These are phyloP conservation scores for Drosophila colorata DNA, from an alignment of 2,888 invertebrate genomes.

Conservation along the genomic window DNA sequence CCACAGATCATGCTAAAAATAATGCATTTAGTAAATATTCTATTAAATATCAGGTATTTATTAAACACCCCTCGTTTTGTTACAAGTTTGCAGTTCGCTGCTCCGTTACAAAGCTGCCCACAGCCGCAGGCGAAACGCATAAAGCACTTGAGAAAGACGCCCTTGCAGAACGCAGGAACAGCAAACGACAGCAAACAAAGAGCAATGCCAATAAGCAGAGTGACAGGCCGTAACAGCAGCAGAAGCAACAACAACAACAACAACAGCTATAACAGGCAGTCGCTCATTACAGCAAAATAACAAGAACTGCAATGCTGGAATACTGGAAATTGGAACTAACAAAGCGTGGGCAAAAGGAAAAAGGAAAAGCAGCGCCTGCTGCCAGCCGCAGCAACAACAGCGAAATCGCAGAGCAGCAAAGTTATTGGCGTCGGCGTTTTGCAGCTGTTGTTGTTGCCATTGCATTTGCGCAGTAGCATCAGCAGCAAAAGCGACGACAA, in stretches of 20 bases:
- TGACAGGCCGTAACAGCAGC: constrained; percentile 47
- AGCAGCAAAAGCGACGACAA: constrained; percentile 9
- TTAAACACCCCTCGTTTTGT: constrained; percentile 23
- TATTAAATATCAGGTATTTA: not conserved
- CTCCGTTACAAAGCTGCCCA: constrained; percentile 42
- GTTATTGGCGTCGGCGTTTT: constrained; percentile 59
- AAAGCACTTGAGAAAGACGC: constrained; percentile 41
- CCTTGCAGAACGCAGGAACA: constrained; percentile 39
- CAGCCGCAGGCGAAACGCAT: constrained; percentile 24
- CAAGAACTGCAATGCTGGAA: constrained; percentile 42
- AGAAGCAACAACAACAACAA: constrained; percentile 11
- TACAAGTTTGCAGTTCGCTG: constrained; percentile 9
- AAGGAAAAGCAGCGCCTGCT: constrained; percentile 43
- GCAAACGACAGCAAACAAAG: constrained; percentile 49
- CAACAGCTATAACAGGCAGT: constrained; percentile 30
- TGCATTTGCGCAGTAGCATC: constrained; percentile 29
- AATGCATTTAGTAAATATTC: no score
- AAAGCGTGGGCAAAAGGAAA: constrained; percentile 54
- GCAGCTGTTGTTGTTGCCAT: constrained; percentile 55
- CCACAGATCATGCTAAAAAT: no score
- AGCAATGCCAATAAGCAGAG: constrained; percentile 61
- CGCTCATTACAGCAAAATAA: constrained; percentile 52
- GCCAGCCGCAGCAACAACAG: constrained; percentile 14
- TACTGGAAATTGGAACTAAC: constrained; percentile 43
- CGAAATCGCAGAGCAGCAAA: constrained; percentile 32